Base-by-base conservation (phyloP, 1,140 invertebrate species). In the Drosophila pandora region DNA sequence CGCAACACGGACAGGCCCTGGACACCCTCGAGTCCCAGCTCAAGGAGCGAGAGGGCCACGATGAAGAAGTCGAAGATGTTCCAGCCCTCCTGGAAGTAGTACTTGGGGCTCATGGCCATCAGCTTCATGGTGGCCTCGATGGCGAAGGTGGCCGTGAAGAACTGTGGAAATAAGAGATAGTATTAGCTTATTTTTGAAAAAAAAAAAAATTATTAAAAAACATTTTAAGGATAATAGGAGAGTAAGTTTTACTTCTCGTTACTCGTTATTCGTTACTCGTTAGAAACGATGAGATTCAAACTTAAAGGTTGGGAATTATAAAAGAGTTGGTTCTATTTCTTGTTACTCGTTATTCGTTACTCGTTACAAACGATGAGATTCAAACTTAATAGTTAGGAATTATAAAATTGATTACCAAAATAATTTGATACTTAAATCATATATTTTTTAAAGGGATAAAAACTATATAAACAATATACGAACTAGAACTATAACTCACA, bases 21-120 rank as follows among this genome's bases (percentile, higher is more conserved):
- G 74, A 99, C 97, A 69, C 96, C 97, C 93, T 98, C 97, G 47
- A 99, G 93, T 70, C 96, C 95, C 81, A 99, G 94, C 93, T 99
- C 98, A 74, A 99, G 93, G 60, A 99, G 93, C 72, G 98, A 99
- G 69, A 99, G 94, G 32, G 97, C 95, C 79, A 99, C 98, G 92
- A 99, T 99, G 84, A 99, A 96, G 92, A 99, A 98, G 94, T 99
- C 98, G 93, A 99, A 99, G 81, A 98, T 98, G 92, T 99, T 99
- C 98, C 98, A 99, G 58, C 97, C 97, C 92, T 99, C 98, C 95
- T 98, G 97, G 94, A 99, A 99, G 93, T 99, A 99, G 93, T 94
- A 97, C 89, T 98, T 97, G 55, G 98, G 98, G 93, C 97, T 98
- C 95, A 99, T 97, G 3, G 98, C 98, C 88, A 98, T 95, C 67